A percentile compares a stretch with the other conserved stretches of the same genome.
These are phyloP conservation scores for Trichomycterus rosablanca DNA, from an alignment of 2,113 vertebrate species.

Conservation along the genomic window DNA sequence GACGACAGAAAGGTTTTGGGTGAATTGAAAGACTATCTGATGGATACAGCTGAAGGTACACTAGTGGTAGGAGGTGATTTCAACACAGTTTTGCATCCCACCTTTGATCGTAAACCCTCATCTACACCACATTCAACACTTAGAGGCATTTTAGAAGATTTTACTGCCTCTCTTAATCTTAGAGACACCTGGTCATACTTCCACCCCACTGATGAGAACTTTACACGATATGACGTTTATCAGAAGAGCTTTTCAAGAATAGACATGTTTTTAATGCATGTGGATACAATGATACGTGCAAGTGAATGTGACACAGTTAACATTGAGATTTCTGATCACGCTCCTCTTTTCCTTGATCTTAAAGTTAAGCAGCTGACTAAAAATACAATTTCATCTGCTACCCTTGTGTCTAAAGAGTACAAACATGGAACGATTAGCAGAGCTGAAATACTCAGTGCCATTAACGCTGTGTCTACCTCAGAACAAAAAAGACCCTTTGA, in stretches of 20 bases:
- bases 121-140: background rate
- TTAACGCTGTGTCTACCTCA: conserved; percentile 9
- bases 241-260: conserved; percentile 15
- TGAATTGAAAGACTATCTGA: conserved; percentile 45
- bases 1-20: conserved; percentile 16
- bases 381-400: background rate
- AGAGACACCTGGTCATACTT: conserved; percentile 13
- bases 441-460: conserved; percentile 20
- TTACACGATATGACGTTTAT: background rate
- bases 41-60: conserved; percentile 41
- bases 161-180: conserved; percentile 14
- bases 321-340: conserved; percentile 25
- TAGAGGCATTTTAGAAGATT: conserved; percentile 17
- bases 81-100: conserved; percentile 29
- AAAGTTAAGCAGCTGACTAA: background rate
- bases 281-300: conserved; percentile 44
- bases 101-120: conserved; percentile 13
- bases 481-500: background rate
- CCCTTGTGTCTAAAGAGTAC: too few species aligned
- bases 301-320: background rate
- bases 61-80: conserved; percentile 35
- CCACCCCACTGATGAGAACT: background rate
- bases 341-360: conserved; percentile 1
- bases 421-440: background rate
- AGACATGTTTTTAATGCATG: conserved; percentile 21